Evolutionary conservation across 2,888 invertebrate genomes (phyloP), one percentile per base, ranked within the genome.

Genomic region (Lycaena phlaeas): DNA sequence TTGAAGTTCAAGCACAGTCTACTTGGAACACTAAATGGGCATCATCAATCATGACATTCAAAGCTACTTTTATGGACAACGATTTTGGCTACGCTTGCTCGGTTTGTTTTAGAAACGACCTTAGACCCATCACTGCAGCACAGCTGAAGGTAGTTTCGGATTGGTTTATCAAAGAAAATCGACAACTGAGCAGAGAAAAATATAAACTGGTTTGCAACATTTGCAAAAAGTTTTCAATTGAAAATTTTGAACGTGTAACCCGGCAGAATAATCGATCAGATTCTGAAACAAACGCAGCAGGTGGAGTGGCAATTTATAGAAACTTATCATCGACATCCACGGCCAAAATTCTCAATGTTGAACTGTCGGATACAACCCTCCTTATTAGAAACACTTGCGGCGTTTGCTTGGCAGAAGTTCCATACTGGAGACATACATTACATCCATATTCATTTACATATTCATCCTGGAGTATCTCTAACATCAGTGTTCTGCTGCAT

Each of bases 71-170:
- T 46, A 36, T 57, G 49, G 58, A 56, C 48, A 64, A 62, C 47
- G 57, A 58, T 15, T 65, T 62, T 58, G 61, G 61, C 50, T 12
- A 61, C 41, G 47, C 56, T 53, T 65, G 62, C 14, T 54, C 57
- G 5, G 54, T 68, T 15, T 68, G 65, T 63, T 68, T 57, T 36
- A 59, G 47, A 42, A 61, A 64, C 4, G 66, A 68, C 49, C 54
- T 66, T 3, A 64, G 64, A 59, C 5, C 25, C 54, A 59, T 58
- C 56, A 59, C 58, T 60, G 59, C 54, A 0, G 47, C 46, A 56
- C 57, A 64, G 17, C 53, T 63, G 29, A 0, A 60, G 54, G 57
- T 64, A 0, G 59, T 60, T 0, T 59, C 58, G 51, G 53, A 60
- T 41, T 53, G 54, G 53, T 51, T 42, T 34, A 38, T 49, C 29